Conservation (phyloP, 2,888 invertebrate species). For the Subacronicta megacephala region DNA sequence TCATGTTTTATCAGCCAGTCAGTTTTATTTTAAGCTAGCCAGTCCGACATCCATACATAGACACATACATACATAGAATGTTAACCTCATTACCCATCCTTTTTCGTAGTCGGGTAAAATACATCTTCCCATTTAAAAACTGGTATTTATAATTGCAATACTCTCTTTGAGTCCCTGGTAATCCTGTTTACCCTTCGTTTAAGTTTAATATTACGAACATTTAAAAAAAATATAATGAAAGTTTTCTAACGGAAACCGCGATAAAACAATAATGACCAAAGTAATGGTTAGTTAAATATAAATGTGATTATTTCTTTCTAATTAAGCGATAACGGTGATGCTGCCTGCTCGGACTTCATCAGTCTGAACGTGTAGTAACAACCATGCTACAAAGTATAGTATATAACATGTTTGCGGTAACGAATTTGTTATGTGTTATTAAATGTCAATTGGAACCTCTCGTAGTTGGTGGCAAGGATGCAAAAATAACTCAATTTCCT, state of each 20-base stretch:
- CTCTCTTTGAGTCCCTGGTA: too few relatives aligned
- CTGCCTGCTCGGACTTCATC: background rate
- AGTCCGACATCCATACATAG: too few relatives aligned
- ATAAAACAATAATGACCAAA: conserved; percentile 1
- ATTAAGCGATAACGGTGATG: conserved; percentile 5
- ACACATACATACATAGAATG: too few relatives aligned
- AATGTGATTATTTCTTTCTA: background rate
- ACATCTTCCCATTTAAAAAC: too few relatives aligned
- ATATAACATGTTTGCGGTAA: background rate
- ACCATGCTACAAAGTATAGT: background rate
- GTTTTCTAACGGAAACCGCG: background rate
- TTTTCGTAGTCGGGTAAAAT: too few relatives aligned
- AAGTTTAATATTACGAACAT: too few relatives aligned
- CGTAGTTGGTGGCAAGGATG: conserved; percentile 1
- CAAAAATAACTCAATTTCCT: background rate
- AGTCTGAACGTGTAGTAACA: background rate
- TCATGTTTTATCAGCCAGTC: too few relatives aligned
- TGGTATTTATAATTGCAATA: too few relatives aligned
- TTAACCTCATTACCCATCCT: too few relatives aligned
- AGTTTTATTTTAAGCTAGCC: too few relatives aligned
- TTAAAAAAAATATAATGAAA: too few relatives aligned
- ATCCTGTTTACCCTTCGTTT: too few relatives aligned
- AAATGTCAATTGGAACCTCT: conserved; percentile 3
- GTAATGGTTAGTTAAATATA: background rate
- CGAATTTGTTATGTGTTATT: background rate